Evolutionary conservation across 2,797 vertebrate species (phyloP).

Genomic region (Chromis chromis): DNA sequence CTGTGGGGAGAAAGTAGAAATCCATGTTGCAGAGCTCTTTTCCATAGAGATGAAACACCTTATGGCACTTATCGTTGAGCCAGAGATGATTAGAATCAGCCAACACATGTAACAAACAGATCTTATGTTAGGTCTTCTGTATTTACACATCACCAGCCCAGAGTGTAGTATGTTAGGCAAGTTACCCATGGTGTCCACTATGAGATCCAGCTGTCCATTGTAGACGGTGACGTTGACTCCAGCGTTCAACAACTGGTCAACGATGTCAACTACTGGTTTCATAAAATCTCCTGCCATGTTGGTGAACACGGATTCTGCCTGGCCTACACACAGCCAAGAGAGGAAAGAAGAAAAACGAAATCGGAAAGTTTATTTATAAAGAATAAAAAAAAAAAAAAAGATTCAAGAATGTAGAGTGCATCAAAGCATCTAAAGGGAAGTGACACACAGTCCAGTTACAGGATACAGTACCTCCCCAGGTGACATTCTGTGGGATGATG

Average conservation of each 20-base stretch:
- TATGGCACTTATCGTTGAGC: not conserved
- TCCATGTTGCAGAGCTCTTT: not conserved
- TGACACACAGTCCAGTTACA: not conserved
- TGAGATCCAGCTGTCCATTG: constrained; percentile 97
- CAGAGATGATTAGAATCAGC: not conserved
- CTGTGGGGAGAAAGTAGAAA: constrained; percentile 65
- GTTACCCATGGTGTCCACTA: constrained; percentile 96
- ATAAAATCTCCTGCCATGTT: constrained; percentile 95
- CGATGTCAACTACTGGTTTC: constrained; percentile 90
- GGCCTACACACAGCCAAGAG: constrained; percentile 77
- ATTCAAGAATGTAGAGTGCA: not conserved
- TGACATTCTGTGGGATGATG: constrained; percentile 91
- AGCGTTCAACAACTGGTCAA: constrained; percentile 88
- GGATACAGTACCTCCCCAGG: constrained; percentile 92
- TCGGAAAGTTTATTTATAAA: not conserved
- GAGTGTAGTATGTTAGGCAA: not conserved
- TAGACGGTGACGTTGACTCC: constrained; percentile 93
- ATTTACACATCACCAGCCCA: not conserved
- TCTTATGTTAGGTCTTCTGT: too few species aligned
- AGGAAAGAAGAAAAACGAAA: not conserved
- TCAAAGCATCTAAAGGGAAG: not conserved
- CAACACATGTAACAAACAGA: too few species aligned
- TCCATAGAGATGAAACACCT: not conserved
- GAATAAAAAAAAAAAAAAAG: too few species aligned
- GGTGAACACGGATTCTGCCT: constrained; percentile 88